Evolutionary conservation across 2,113 vertebrate species (phyloP).

Genomic region (Pteronura brasiliensis): DNA sequence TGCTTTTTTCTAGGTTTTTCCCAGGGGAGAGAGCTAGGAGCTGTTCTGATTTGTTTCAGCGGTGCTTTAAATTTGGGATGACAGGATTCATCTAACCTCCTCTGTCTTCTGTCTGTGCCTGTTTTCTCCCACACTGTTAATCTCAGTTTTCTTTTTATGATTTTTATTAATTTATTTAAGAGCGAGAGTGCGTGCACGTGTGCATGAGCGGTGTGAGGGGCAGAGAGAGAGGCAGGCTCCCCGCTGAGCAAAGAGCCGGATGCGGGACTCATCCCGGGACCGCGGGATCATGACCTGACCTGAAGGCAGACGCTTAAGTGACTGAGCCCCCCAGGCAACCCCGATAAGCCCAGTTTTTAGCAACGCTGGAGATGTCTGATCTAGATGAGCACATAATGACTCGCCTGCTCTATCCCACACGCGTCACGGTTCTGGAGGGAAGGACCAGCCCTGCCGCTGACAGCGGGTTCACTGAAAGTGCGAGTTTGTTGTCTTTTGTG

Average conservation of each 20-base stretch:
- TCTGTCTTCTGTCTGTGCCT: not conserved
- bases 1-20: not conserved
- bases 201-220: not conserved
- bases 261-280: no score
- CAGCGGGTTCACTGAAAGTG: fast-evolving
- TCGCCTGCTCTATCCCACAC: not conserved
- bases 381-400: fast-evolving
- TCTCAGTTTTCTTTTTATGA: not conserved
- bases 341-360: not conserved
- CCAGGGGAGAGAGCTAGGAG: not conserved
- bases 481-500: not conserved
- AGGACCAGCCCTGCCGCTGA: not conserved
- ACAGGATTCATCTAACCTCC: not conserved
- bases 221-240: not conserved
- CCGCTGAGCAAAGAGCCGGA: not conserved
- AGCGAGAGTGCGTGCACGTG: no score
- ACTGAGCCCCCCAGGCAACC: no score
- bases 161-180: no score
- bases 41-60: not conserved
- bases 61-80: not conserved
- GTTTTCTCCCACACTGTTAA: not conserved
- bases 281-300: no score
- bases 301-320: no score
- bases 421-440: fast-evolving
- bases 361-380: fast-evolving